phyloP scores from a whole-genome alignment of 2,888 invertebrate species.

The Eucera pruinosa region DNA sequence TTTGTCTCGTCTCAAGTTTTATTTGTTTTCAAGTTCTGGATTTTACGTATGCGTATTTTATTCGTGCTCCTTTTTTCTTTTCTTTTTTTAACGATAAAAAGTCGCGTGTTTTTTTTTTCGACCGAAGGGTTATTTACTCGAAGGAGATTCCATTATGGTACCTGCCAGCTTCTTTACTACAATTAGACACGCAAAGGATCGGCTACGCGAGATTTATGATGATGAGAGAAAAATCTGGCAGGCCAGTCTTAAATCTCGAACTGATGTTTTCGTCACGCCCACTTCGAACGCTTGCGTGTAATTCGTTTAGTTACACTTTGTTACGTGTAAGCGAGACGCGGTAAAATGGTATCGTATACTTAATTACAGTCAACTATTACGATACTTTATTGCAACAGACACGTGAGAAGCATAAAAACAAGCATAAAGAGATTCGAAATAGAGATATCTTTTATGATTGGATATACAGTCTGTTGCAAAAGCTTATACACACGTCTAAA shows the following conservation, averaged over 20 bases:
- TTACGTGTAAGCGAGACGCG: background rate
- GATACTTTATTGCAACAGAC: background rate
- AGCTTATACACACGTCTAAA: no score
- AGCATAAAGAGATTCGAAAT: background rate
- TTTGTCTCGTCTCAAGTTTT: background rate
- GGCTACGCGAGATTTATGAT: background rate
- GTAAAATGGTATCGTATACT: background rate
- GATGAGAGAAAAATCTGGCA: background rate
- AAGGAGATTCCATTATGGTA: no score
- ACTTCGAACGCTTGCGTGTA: background rate
- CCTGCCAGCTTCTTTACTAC: background rate
- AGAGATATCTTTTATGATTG: background rate
- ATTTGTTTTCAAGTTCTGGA: no score
- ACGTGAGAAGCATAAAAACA: background rate
- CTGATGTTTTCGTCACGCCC: background rate
- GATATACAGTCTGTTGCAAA: no score
- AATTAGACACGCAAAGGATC: background rate
- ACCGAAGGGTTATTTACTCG: background rate
- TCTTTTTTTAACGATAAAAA: background rate
- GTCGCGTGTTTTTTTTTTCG: background rate
- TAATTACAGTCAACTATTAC: slow-evolving; percentile 1
- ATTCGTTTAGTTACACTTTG: slow-evolving; percentile 35
- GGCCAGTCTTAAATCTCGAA: background rate
- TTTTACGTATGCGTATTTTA: background rate
- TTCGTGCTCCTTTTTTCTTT: no score